Percentiles rank a stretch among this genome's conserved stretches.
Conservation (phyloP, 2,888 invertebrate genomes). For the Cancer borealis region DNA sequence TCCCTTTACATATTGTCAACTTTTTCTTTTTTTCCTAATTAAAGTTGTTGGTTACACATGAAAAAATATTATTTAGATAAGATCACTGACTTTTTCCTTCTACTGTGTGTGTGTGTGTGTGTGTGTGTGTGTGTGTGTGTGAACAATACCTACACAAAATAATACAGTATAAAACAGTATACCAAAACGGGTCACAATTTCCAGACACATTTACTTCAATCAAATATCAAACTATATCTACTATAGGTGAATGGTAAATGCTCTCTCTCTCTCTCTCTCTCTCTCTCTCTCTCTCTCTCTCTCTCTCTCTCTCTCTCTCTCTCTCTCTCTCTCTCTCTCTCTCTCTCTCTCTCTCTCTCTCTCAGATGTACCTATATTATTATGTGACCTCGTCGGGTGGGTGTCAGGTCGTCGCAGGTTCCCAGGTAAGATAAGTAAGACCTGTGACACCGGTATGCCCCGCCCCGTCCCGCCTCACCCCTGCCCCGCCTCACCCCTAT, state of each 20-base stretch:
- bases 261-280: not conserved
- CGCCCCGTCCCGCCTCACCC: not conserved
- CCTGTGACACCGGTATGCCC: not conserved
- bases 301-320: slow-evolving; percentile 16
- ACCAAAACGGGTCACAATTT: too few relatives aligned
- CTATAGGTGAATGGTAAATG: not conserved
- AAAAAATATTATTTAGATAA: too few relatives aligned
- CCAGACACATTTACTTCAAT: not conserved
- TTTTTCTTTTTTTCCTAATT: too few relatives aligned
- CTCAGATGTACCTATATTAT: not conserved
- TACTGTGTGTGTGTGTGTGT: too few relatives aligned
- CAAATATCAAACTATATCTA: not conserved
- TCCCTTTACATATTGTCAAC: too few relatives aligned
- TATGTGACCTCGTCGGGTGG: not conserved
- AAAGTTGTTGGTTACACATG: too few relatives aligned
- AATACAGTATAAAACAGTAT: not conserved
- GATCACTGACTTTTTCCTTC: too few relatives aligned
- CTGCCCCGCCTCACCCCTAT: not conserved
- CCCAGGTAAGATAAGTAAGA: not conserved
- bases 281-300: slow-evolving; percentile 36
- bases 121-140: not conserved
- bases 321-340: slow-evolving; percentile 33
- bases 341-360: not conserved
- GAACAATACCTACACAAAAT: not conserved
- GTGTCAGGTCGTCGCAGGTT: not conserved